Conservation (phyloP, 2,113 vertebrate species). For the Callocephalon fimbriatum region DNA sequence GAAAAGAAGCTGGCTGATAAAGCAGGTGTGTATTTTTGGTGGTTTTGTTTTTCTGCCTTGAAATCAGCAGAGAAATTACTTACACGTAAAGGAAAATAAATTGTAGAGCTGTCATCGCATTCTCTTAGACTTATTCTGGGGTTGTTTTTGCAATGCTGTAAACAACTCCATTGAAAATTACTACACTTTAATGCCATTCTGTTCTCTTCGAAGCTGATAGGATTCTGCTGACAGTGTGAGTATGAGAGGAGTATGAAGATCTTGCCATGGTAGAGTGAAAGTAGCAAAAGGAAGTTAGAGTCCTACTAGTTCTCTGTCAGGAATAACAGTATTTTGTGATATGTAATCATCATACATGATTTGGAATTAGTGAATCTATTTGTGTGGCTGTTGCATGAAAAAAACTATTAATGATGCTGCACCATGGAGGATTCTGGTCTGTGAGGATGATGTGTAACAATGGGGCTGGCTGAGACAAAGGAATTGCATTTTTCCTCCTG, state of each 20-base stretch:
- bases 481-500: background rate
- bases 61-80: background rate
- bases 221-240: background rate
- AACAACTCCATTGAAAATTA: background rate
- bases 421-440: background rate
- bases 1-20: background rate
- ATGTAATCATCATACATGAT: background rate
- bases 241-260: background rate
- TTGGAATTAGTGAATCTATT: background rate
- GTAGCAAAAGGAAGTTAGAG: background rate
- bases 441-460: background rate
- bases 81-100: background rate
- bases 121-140: background rate
- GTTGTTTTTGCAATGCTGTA: background rate
- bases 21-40: background rate
- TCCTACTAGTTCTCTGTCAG: background rate
- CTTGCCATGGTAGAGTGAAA: background rate
- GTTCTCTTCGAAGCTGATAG: background rate
- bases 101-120: background rate
- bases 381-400: background rate
- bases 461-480: background rate
- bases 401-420: background rate
- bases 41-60: background rate
- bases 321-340: background rate
- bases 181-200: accelerated